Evolutionary conservation across 2,888 invertebrate species (phyloP).

Genomic region (Polydrusus cervinus): DNA sequence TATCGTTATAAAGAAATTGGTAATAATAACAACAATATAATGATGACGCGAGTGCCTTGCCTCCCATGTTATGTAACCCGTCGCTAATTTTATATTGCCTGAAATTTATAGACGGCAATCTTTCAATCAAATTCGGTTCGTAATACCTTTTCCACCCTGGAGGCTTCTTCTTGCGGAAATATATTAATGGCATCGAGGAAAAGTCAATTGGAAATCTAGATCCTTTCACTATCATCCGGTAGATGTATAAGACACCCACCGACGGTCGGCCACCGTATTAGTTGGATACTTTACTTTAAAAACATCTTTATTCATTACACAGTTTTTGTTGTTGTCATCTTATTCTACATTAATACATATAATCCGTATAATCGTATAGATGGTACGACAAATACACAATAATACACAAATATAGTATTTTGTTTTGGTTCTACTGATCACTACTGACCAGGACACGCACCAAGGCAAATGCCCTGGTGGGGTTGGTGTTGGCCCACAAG

Average conservation of each 20-base stretch:
- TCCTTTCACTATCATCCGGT: slow-evolving; percentile 4
- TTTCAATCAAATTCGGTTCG: slow-evolving; percentile 37
- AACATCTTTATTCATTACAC: too few species aligned
- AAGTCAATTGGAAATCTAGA: slow-evolving; percentile 23
- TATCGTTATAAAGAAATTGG: too few species aligned
- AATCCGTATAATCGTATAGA: too few species aligned
- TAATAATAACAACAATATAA: slow-evolving; percentile 12
- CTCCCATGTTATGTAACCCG: slow-evolving; percentile 34
- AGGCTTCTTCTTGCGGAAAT: slow-evolving; percentile 23
- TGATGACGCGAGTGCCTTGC: slow-evolving; percentile 30
- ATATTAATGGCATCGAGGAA: slow-evolving; percentile 15
- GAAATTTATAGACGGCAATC: slow-evolving; percentile 41
- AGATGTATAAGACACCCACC: slow-evolving; percentile 5
- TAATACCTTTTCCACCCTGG: slow-evolving; percentile 21
- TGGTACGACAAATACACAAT: too few species aligned
- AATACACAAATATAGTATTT: too few species aligned
- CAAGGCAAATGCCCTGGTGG: too few species aligned
- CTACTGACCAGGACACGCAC: too few species aligned
- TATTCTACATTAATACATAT: too few species aligned
- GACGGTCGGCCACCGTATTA: not conserved
- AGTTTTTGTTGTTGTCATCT: too few species aligned
- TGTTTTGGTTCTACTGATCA: too few species aligned
- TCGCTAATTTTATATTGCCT: slow-evolving; percentile 28
- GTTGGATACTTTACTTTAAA: too few species aligned
- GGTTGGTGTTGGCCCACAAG: too few species aligned